Evolutionary conservation across 1,140 invertebrate species (phyloP).

Genomic region (Pristionchus pacificus): DNA sequence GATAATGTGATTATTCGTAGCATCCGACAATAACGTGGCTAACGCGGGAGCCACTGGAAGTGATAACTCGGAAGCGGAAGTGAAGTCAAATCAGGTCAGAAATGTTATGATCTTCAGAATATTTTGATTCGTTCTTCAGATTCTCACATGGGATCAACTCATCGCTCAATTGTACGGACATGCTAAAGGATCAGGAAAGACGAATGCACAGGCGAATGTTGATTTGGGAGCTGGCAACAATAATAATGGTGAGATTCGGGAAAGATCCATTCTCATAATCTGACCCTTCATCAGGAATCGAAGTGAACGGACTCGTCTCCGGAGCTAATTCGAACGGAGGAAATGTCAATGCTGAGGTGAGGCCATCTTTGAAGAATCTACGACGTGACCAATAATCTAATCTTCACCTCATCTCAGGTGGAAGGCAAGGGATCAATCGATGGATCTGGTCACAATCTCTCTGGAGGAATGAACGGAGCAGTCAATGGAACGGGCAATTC

Average conservation of each 20-base stretch:
- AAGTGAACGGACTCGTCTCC: conserved; percentile 37
- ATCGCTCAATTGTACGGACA: conserved; percentile 34
- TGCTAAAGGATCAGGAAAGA: conserved; percentile 31
- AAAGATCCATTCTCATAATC: conserved; percentile 16
- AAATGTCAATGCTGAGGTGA: conserved; percentile 34
- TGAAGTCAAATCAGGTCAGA: conserved; percentile 17
- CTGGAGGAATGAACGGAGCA: conserved; percentile 32
- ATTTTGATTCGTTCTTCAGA: conserved; percentile 12
- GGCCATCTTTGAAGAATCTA: not conserved
- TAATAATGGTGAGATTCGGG: conserved; percentile 11
- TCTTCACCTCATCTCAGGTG: conserved; percentile 12
- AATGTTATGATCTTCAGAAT: not conserved
- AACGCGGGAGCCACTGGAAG: conserved; percentile 34
- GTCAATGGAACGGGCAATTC: conserved; percentile 33
- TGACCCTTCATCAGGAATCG: conserved; percentile 30
- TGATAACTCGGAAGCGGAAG: conserved; percentile 24
- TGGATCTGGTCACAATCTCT: conserved; percentile 21
- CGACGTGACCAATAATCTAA: not conserved
- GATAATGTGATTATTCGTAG: conserved; percentile 5
- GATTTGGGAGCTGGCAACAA: conserved; percentile 31
- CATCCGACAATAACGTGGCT: conserved; percentile 24
- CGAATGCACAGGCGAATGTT: conserved; percentile 37
- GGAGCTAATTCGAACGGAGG: conserved; percentile 32
- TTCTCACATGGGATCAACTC: conserved; percentile 32
- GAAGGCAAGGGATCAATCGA: conserved; percentile 32